phyloP scores from a whole-genome alignment of 1,140 invertebrate genomes.

The Gryllus bimaculatus region DNA sequence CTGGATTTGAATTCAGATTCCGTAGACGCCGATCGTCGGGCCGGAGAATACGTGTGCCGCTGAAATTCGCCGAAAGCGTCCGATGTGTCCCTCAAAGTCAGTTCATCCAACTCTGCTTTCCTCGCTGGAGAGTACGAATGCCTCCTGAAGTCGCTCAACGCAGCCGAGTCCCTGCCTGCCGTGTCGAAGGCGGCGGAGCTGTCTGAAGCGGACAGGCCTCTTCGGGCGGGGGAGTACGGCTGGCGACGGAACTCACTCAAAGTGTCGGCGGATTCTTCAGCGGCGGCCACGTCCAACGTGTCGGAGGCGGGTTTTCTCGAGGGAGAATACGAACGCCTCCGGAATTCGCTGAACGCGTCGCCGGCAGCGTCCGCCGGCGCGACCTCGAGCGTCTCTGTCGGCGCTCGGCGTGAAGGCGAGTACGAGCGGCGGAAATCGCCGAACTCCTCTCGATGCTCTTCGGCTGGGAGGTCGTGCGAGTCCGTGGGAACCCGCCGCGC shows the following conservation, averaged over 20 bases:
- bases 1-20: not conserved
- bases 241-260: too few species aligned
- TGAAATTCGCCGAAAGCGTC: not conserved
- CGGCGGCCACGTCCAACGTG: too few species aligned
- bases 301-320: not conserved
- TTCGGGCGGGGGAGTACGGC: not conserved
- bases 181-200: not conserved
- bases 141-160: not conserved
- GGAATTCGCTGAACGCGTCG: not conserved
- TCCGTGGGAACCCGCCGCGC: too few species aligned
- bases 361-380: too few species aligned
- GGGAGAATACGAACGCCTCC: not conserved
- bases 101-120: not conserved
- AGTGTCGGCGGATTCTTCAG: too few species aligned
- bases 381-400: not conserved
- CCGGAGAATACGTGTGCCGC: not conserved
- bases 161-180: too few species aligned
- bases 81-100: not conserved
- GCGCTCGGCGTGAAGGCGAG: not conserved
- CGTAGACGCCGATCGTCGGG: not conserved
- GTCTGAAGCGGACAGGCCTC: not conserved
- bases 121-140: not conserved
- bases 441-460: too few species aligned
- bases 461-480: too few species aligned
- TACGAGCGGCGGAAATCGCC: too few species aligned